Base-by-base conservation (phyloP, 2,113 vertebrate species). In the Anser brachyrhynchus region DNA sequence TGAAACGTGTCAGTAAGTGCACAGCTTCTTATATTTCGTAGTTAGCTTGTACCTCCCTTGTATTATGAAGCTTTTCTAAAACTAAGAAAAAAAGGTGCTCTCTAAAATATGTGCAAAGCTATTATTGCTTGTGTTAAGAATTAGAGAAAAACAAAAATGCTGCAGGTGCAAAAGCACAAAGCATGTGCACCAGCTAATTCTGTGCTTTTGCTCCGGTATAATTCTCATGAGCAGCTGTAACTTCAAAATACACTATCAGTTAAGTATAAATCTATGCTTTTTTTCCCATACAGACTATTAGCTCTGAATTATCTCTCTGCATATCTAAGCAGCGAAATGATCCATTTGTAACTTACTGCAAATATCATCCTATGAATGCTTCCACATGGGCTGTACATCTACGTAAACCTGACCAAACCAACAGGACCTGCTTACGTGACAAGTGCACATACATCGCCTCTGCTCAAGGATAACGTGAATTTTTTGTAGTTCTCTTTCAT, bases 171-270 rank as follows among this genome's bases (percentile, higher is more conserved):
- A 81, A 79, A 57, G 57, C 33, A 85, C 28, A 29, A 33, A 55
- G 21, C 14, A 41, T 6, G 16, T 58, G 92, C 44, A 93, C 41
- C 75, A 84, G 72, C 59, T 79, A 28, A 23, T 2, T 10, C 39
- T 52, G 25, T 14, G 8, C 11, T 76, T 55, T 14, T 14, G 6
- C 39, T 73, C 82, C 39, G 51, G 28, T 11, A 11, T 3, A 41
- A 43, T 59, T 89, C 87, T 92, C 71, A 70, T 70, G 74, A 93
- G 74, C 82, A 96, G 66, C 4, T 67, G n/a, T 41, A 46, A 19
- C 65, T 61, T 46, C 18, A 70, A 49, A 69, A 41, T n/a, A 28
- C 20, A 78, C 54, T 4, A 52, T 26, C 78, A 49, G 23, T 6
- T 41, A 13, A 87, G 52, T 10, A 91, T 19, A 49, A 21, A 76